Conservation (phyloP, 2,888 invertebrate species). For the Pyrochroa serraticornis region DNA sequence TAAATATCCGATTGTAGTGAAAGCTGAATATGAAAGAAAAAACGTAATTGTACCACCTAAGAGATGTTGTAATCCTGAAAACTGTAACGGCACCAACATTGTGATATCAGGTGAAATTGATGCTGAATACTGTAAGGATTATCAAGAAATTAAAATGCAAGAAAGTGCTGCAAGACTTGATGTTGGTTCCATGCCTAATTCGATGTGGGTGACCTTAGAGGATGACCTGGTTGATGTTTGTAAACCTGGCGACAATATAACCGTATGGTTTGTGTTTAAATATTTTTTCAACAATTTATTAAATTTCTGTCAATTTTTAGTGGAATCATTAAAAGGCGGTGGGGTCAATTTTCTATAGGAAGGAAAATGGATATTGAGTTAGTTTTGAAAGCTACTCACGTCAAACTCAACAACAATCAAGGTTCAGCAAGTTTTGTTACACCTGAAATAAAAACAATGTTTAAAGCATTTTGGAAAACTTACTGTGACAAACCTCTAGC, state of each 20-base stretch:
- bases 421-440: conserved; percentile 60
- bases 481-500: conserved; percentile 68
- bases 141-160: conserved; percentile 86
- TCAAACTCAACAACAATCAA: conserved; percentile 67
- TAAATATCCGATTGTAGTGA: conserved; percentile 67
- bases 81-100: conserved; percentile 65
- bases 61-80: conserved; percentile 63
- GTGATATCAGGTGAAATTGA: conserved; percentile 62
- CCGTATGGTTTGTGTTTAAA: conserved; percentile 68
- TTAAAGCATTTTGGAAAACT: conserved; percentile 74
- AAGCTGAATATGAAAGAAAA: conserved; percentile 69
- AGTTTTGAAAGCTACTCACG: conserved; percentile 72
- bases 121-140: conserved; percentile 75
- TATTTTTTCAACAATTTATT: background rate
- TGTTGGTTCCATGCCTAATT: conserved; percentile 75
- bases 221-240: conserved; percentile 87
- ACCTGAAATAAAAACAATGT: conserved; percentile 72
- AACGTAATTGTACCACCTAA: conserved; percentile 58
- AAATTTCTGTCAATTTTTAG: conserved; percentile 57
- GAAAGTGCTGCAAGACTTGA: conserved; percentile 77
- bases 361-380: conserved; percentile 74
- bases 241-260: conserved; percentile 88
- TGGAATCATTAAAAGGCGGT: conserved; percentile 77
- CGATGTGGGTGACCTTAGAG: conserved; percentile 79
- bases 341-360: conserved; percentile 68